Percentiles rank a stretch among this genome's conserved stretches.
Conservation (phyloP, 1,140 invertebrate species). For the Euborellia annulipes region DNA sequence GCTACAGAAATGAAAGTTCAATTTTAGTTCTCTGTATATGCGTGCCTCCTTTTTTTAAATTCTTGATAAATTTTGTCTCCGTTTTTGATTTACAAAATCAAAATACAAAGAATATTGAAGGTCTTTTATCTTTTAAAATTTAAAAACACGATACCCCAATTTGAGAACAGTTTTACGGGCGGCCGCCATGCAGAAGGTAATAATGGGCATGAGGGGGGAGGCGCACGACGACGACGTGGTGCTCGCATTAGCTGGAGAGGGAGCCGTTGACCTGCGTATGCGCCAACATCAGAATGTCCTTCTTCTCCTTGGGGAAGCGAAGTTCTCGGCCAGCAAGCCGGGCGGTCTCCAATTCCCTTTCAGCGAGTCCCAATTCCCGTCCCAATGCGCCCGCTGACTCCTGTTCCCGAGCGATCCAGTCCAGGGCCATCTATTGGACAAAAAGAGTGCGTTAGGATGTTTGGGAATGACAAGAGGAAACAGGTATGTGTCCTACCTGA, state of each 20-base stretch:
- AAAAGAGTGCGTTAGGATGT: too few relatives aligned
- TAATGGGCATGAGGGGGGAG: too few relatives aligned
- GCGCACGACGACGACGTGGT: background rate
- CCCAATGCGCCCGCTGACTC: conserved; percentile 65
- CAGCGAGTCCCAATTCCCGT: conserved; percentile 64
- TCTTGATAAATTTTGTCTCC: too few relatives aligned
- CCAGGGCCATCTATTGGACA: conserved; percentile 63
- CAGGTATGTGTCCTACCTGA: background rate
- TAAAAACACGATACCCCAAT: background rate
- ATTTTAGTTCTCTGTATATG: too few relatives aligned
- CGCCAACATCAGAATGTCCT: conserved; percentile 81
- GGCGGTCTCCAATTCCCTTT: conserved; percentile 78
- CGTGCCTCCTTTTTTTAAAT: too few relatives aligned
- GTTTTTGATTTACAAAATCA: too few relatives aligned
- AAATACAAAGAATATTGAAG: too few relatives aligned
- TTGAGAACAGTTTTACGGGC: too few relatives aligned
- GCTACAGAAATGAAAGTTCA: too few relatives aligned
- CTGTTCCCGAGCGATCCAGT: conserved; percentile 84
- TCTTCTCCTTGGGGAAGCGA: conserved; percentile 88
- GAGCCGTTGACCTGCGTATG: conserved; percentile 49
- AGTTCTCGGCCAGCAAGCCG: conserved; percentile 77
- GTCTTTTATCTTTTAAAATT: too few relatives aligned
- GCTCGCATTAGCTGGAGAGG: conserved; percentile 5
- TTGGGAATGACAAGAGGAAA: too few relatives aligned
- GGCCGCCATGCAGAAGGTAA: background rate